A percentile compares a stretch with the other conserved stretches of the same genome.
Conservation (phyloP, 2,888 invertebrate genomes). For the Euphydryas editha region DNA sequence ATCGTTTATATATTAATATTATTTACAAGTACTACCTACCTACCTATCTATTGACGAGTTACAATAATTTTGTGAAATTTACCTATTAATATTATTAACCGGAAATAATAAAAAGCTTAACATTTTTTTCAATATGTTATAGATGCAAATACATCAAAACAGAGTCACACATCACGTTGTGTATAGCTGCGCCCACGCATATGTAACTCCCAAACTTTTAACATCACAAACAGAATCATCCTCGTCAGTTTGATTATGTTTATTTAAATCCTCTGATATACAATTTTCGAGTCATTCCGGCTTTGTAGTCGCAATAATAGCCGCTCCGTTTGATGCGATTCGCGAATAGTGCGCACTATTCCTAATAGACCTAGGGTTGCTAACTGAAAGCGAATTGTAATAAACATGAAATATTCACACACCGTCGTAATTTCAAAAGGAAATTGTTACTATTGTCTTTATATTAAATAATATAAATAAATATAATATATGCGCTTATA, state of each 20-base stretch:
- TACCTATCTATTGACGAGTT: too few species aligned
- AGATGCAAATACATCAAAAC: constrained; percentile 11
- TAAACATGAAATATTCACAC: too few species aligned
- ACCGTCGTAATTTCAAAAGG: too few species aligned
- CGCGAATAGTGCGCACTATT: constrained; percentile 40
- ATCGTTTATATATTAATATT: too few species aligned
- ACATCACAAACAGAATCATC: constrained; percentile 42
- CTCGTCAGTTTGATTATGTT: constrained; percentile 45
- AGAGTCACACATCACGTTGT: constrained; percentile 6
- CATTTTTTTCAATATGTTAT: background rate
- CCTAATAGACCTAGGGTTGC: constrained; percentile 32
- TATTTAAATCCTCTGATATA: constrained; percentile 47
- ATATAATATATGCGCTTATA: too few species aligned
- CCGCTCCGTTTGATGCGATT: constrained; percentile 43
- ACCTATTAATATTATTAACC: too few species aligned
- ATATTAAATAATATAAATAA: too few species aligned
- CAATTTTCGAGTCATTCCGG: constrained; percentile 47
- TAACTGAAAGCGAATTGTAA: too few species aligned
- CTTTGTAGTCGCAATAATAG: constrained; percentile 49
- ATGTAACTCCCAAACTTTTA: constrained; percentile 35
- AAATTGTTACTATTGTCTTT: too few species aligned
- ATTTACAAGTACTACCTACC: too few species aligned
- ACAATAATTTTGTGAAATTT: too few species aligned
- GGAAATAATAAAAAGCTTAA: too few species aligned
- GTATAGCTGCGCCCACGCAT: constrained; percentile 15